phyloP scores from a whole-genome alignment of 1,140 invertebrate genomes.

The Grapholita molesta region DNA sequence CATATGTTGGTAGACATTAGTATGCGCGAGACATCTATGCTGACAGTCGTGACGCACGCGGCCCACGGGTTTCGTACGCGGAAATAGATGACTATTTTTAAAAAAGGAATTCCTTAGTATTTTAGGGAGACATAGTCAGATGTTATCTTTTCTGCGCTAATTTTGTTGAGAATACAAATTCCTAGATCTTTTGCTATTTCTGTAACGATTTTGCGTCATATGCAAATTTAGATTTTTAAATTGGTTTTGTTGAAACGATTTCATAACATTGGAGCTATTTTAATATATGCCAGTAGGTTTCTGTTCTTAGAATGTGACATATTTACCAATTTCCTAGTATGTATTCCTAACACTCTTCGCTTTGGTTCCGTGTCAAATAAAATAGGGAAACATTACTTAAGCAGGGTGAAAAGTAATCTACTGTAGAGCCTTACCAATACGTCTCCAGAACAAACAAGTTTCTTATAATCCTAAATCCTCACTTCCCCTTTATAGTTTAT shows the following conservation, averaged over 20 bases:
- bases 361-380: no score
- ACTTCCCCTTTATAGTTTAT: no score
- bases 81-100: slow-evolving; percentile 7
- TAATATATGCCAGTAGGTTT: background rate
- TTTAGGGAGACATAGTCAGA: background rate
- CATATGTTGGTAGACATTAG: background rate
- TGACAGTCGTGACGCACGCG: slow-evolving; percentile 10
- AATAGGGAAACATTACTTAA: no score
- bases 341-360: no score
- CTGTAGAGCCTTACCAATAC: no score
- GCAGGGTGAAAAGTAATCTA: no score
- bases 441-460: no score
- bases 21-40: background rate
- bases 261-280: background rate
- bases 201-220: background rate
- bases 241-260: background rate
- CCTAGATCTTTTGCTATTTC: background rate
- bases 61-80: slow-evolving; percentile 6
- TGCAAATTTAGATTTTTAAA: no score
- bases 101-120: slow-evolving; percentile 9
- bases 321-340: no score
- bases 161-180: background rate
- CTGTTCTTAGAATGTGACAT: no score
- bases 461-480: no score
- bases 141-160: background rate